Evolutionary conservation across 2,113 vertebrate species (phyloP), one percentile per base, ranked within the genome.

Genomic region (Gobio gobio): DNA sequence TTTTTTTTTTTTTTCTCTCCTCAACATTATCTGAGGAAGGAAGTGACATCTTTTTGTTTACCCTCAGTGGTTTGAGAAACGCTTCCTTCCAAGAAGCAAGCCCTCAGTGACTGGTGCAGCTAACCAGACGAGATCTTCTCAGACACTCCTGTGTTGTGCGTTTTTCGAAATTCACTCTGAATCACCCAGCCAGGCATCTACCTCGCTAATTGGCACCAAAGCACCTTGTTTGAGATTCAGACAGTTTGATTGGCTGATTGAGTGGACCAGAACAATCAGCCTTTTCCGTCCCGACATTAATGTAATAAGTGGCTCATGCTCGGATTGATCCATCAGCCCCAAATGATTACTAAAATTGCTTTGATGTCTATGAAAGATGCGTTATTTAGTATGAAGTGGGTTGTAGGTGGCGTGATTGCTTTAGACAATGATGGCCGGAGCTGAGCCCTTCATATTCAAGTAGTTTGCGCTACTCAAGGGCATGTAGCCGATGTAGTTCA

Each of bases 381-480:
- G 24, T 64, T 49, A 29, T 80, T 49, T 49, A 64, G 24, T 26
- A 20, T 64, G 78, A 80, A 80, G 78, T 64, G 59, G 40, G 58
- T 29, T 4, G 56, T 64, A 80, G 78, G 78, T 80, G 78, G 78
- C n/a, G 2, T 18, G 22, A 78, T 78, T 36, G 75, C 29, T 77
- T 77, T 77, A 33, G 29, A 29, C 5, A 29, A 33, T 58, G 29
- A 40, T n/a, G 33, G 54, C 26, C 18, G 1, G 54, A 77, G 10
- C 16, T 47, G 40, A 49, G 36, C 63, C 63, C 45, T 81, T 49
- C 18, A 63, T 45, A 29, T 63, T 64, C 16, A 81, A 68, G 63
- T 64, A 51, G 24, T 36, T 45, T 26, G 43, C 29, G 1, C 56
- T 49, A 33, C 43, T 81, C 43, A 9, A 68, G 26, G 61, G 9